Base-by-base conservation (phyloP, 2,797 vertebrate genomes). In the Muscicapa striata region DNA sequence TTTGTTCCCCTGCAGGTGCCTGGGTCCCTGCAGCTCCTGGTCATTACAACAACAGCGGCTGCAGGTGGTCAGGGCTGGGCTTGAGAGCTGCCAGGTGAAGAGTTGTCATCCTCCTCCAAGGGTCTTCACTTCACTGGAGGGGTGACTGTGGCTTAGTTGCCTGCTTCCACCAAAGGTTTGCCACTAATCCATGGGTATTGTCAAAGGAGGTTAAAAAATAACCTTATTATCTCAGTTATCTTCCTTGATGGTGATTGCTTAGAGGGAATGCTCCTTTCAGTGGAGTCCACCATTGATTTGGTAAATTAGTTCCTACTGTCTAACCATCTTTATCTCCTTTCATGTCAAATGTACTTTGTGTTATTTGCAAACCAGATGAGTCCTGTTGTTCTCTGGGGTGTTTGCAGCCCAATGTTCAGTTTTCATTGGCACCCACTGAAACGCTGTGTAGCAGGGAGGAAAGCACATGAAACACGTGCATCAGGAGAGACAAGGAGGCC, bases 391-490 rank as follows among this genome's bases (percentile, higher is more conserved):
- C 16, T 59, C 13, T 45, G 36, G 6, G 23, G 4, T 43, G 13
- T n/a, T 19, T 66, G 61, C 46, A 80, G 68, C 20, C 46, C 55
- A 90, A 11, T 6, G 1, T 14, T 80, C 26, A 16, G 1, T 43
- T 84, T 84, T 63, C 48, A 14, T 5, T 55, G 36, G 18, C 19
- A 16, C 3, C 20, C 18, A 9, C 38, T 63, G 34, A 34, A 63
- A 51, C 0, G 3, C 67, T 26, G 70, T 3, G 0, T 26, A 0
- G 0, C 20, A 34, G 70, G n/a, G 48, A 79, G 51, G 40, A 54
- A 52, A 46, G 55, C 1, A 0, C 1, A 1, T 5, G 20, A 55
- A 55, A 23, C 3, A 3, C 1, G 4, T 0, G 3, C 34, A 40
- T 49, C 52, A n/a, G 67, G 48, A 62, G 11, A 15, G 6, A 80